Evolutionary conservation across 1,140 invertebrate species (phyloP), one percentile per base, ranked within the genome.

Genomic region (Oncopodura yosiiana): DNA sequence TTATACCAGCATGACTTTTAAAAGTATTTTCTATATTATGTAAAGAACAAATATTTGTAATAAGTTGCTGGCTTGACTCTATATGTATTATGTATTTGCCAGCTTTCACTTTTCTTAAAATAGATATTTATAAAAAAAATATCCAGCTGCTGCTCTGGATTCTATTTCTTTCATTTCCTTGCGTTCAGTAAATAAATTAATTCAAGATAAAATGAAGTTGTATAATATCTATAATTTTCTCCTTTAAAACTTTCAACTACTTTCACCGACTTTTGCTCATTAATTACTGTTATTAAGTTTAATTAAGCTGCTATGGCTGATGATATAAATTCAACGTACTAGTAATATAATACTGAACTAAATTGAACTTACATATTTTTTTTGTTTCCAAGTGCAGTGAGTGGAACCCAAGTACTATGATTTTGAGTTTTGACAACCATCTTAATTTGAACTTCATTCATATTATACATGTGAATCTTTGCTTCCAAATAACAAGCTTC

Each of bases 391-490:
- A 64, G 42, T 32, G 49, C 52, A 23, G 46, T 42, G 26, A 63
- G 18, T n/a, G 59, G 53, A 11, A 55, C 55, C 34, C 46, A 54
- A 19, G 52, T 30, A 11, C 56, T 49, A 30, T 58, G 42, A 32
- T 58, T 59, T 39, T 58, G 52, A 3, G 53, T 62, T 9, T 50
- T 49, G 32, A 62, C 41, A 23, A 62, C 30, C 41, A 62, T 44
- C 32, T 56, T 51, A 56, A 62, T 32, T 11, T 41, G 21, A 24
- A 48, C 56, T n/a, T 56, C 56, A 11, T 61, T 38, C 58, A 64
- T 55, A 43, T 64, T 61, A 56, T 63, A 30, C 59, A 61, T 61
- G 24, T 64, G 58, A 12, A 57, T 19, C 29, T 58, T 49, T 19
- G 56, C 58, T 41, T 64, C 58, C 52, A 64, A 51, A 38, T 58